phyloP scores from a whole-genome alignment of 2,888 invertebrate species.

The Alsophila aescularia region DNA sequence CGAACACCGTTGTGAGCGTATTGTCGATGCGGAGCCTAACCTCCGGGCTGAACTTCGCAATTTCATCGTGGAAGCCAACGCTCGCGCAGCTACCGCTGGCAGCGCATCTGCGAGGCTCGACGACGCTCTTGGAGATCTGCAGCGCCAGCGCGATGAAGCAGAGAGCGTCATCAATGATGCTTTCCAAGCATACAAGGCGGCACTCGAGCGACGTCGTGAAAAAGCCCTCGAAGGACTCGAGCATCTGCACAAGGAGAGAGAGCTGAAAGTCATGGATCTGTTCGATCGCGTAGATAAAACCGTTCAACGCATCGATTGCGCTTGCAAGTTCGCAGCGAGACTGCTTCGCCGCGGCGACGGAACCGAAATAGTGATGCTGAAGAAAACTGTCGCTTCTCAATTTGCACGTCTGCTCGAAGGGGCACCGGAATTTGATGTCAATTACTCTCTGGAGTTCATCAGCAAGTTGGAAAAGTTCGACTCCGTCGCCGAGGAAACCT shows the following conservation, averaged over 20 bases:
- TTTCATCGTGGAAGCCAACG: slow-evolving; percentile 90
- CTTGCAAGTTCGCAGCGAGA: slow-evolving; percentile 92
- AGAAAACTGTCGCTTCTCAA: slow-evolving; percentile 91
- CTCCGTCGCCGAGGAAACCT: slow-evolving; percentile 87
- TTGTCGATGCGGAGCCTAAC: slow-evolving; percentile 91
- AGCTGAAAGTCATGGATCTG: slow-evolving; percentile 95
- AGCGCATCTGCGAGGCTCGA: slow-evolving; percentile 90
- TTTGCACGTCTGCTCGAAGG: slow-evolving; percentile 91
- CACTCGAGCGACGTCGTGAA: slow-evolving; percentile 92
- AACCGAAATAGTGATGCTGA: slow-evolving; percentile 92
- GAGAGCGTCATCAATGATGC: slow-evolving; percentile 92
- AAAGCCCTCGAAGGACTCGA: slow-evolving; percentile 89
- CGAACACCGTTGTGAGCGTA: slow-evolving; percentile 92
- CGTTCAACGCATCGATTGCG: slow-evolving; percentile 93
- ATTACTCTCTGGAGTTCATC: slow-evolving; percentile 92
- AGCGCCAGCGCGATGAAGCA: slow-evolving; percentile 94
- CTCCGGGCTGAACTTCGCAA: slow-evolving; percentile 91
- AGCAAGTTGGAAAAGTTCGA: slow-evolving; percentile 92
- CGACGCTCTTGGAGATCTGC: slow-evolving; percentile 92
- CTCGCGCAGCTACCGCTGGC: slow-evolving; percentile 90
- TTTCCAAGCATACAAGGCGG: slow-evolving; percentile 91
- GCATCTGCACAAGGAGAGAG: slow-evolving; percentile 91
- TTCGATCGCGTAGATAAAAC: slow-evolving; percentile 93
- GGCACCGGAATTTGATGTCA: slow-evolving; percentile 92
- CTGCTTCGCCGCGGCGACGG: slow-evolving; percentile 93